These are phyloP conservation scores for Geophilus truncorum DNA, from an alignment of 2,888 invertebrate species.

Conservation along the genomic window DNA sequence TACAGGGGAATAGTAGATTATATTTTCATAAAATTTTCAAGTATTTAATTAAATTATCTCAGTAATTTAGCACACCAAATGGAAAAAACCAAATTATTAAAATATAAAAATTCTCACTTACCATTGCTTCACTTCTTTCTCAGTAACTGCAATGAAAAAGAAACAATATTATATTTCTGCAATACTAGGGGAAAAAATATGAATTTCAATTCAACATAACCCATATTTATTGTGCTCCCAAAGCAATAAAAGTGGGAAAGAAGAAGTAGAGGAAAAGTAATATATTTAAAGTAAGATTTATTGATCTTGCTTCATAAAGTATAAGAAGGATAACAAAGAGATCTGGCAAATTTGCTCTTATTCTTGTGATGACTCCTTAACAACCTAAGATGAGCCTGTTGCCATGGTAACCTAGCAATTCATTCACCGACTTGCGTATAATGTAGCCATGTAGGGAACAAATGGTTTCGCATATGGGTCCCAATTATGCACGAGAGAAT, in stretches of 20 bases:
- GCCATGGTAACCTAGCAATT: background rate
- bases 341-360: background rate
- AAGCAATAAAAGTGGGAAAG: background rate
- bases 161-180: background rate
- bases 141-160: constrained; percentile 12
- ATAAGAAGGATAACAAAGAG: background rate
- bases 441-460: background rate
- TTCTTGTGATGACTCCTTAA: constrained; percentile 10
- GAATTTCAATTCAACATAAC: background rate
- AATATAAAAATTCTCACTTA: background rate
- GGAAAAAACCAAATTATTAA: no score
- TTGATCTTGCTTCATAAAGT: background rate
- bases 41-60: no score
- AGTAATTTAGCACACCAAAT: no score
- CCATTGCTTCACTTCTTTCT: constrained; percentile 30
- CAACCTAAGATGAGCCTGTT: background rate
- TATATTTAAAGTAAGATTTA: no score
- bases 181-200: no score
- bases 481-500: background rate
- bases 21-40: no score
- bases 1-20: no score
- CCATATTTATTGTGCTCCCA: background rate
- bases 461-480: background rate
- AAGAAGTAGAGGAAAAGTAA: no score
- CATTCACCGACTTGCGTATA: background rate